phyloP scores from a whole-genome alignment of 2,888 invertebrate species.

The Augochlorella aurata region DNA sequence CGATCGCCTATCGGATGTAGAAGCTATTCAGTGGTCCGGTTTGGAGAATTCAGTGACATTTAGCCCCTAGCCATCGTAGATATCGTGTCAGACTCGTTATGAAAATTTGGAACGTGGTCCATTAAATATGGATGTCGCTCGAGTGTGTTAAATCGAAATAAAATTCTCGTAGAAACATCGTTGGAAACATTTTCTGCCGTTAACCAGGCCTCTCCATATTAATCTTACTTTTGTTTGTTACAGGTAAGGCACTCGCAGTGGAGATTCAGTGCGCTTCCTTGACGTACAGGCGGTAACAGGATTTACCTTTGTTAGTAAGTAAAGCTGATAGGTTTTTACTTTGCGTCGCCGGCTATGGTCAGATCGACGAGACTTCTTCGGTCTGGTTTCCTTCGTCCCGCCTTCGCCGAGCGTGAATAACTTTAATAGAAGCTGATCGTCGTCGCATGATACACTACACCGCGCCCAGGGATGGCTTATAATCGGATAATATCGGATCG shows the following conservation, averaged over 20 bases:
- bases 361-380: conserved; percentile 20
- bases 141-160: no score
- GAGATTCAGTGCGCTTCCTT: background rate
- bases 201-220: no score
- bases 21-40: background rate
- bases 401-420: conserved; percentile 29
- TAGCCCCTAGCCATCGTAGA: no score
- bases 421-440: conserved; percentile 44
- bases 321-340: conserved; percentile 10
- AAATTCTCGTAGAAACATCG: no score
- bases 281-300: background rate
- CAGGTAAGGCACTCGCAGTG: background rate
- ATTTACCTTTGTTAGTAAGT: background rate
- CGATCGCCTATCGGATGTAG: background rate
- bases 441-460: conserved; percentile 21
- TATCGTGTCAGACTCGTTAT: no score
- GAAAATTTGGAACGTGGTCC: no score
- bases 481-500: conserved; percentile 37
- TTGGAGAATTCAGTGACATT: no score
- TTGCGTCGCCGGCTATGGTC: background rate
- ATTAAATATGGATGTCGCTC: no score
- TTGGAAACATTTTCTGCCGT: no score
- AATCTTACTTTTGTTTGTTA: background rate
- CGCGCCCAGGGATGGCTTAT: conserved; percentile 22
- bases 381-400: conserved; percentile 6